Conservation (phyloP, 2,888 invertebrate species). For the Eupeodes latifasciatus region DNA sequence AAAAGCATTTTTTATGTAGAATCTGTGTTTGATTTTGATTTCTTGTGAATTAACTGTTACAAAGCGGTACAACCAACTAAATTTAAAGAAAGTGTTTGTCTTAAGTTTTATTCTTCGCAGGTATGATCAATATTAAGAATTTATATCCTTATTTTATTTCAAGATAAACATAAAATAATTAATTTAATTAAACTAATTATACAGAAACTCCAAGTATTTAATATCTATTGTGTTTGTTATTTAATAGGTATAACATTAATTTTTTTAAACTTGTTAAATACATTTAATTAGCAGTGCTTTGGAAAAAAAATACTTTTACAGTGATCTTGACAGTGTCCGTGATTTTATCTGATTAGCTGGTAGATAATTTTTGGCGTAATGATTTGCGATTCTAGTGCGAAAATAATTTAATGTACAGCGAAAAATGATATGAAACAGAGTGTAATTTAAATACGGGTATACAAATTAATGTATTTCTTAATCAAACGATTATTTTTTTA, state of each 20-base stretch:
- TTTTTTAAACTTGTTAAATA: constrained; percentile 28
- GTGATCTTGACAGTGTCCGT: constrained; percentile 23
- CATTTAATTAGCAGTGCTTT: constrained; percentile 27
- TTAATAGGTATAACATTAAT: constrained; percentile 4
- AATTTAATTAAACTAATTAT: constrained; percentile 46
- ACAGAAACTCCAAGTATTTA: background rate
- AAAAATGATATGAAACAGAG: background rate
- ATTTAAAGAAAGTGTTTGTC: background rate
- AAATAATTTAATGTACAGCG: background rate
- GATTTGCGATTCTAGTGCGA: background rate
- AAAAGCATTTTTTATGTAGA: background rate
- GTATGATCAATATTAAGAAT: constrained; percentile 36
- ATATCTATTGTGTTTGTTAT: background rate
- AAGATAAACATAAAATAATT: background rate
- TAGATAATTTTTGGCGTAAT: constrained; percentile 6
- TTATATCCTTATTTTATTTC: no score
- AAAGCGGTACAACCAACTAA: background rate
- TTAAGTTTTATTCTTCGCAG: constrained; percentile 16
- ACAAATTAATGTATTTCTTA: background rate
- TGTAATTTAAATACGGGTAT: background rate
- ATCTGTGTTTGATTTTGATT: background rate
- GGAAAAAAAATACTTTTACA: constrained; percentile 1
- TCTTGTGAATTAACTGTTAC: constrained; percentile 39
- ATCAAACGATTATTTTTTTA: background rate
- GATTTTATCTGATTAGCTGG: constrained; percentile 24